Conservation (phyloP, 2,888 invertebrate genomes). For the Drosophila falleni region DNA sequence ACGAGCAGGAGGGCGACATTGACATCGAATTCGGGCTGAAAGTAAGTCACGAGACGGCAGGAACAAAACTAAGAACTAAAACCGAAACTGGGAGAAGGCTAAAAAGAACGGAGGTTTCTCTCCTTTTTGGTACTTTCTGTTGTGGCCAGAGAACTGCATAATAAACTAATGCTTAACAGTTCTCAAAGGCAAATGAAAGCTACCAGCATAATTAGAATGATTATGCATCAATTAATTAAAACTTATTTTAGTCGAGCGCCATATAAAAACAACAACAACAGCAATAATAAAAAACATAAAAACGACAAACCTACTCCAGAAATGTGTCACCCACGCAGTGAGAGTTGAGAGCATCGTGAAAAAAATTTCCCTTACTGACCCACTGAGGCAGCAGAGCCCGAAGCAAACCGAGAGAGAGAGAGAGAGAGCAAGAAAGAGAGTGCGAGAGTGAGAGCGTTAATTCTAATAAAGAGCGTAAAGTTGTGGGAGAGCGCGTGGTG, state of each 20-base stretch:
- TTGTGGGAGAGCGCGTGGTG: constrained; percentile 53
- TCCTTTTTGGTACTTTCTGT: constrained; percentile 7
- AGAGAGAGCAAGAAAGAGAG: constrained; percentile 16
- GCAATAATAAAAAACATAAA: constrained; percentile 26
- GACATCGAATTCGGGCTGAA: constrained; percentile 64
- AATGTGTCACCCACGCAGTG: constrained; percentile 72
- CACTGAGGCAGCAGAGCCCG: constrained; percentile 52
- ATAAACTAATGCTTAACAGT: constrained; percentile 20
- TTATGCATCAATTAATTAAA: constrained; percentile 75
- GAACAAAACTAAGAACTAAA: constrained; percentile 26
- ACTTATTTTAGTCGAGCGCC: constrained; percentile 56
- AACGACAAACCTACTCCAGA: constrained; percentile 44
- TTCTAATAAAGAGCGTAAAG: constrained; percentile 3
- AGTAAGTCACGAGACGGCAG: constrained; percentile 59
- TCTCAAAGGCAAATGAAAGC: constrained; percentile 39
- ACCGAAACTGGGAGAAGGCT: constrained; percentile 14
- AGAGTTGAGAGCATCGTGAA: constrained; percentile 26
- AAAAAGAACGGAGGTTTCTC: not conserved
- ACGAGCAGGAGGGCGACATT: constrained; percentile 49
- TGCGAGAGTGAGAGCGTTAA: constrained; percentile 3
- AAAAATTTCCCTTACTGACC: constrained; percentile 73
- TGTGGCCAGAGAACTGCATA: constrained; percentile 7
- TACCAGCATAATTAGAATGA: constrained; percentile 63
- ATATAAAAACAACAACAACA: constrained; percentile 19
- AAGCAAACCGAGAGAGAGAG: constrained; percentile 21